Percentiles rank a stretch among this genome's conserved stretches.
Evolutionary conservation across 2,797 vertebrate genomes (phyloP).

Genomic region (Harpagifer antarcticus): DNA sequence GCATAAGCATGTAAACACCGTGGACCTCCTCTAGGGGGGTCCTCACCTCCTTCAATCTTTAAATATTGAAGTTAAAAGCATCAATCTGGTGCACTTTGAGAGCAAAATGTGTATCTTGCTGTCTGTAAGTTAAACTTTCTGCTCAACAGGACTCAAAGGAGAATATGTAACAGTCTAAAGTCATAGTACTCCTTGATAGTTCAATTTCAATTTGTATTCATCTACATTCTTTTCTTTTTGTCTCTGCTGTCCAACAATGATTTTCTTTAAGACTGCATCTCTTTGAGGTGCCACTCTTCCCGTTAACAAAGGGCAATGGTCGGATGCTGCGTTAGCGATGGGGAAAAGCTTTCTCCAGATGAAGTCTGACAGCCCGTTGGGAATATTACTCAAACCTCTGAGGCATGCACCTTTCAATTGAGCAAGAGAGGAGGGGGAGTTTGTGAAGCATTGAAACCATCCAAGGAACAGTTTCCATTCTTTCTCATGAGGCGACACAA

Average conservation of each 20-base stretch:
- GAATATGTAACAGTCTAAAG: neutral
- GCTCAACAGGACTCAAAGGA: slow-evolving; percentile 23
- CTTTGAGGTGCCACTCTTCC: slow-evolving; percentile 55
- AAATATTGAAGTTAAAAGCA: too few relatives aligned
- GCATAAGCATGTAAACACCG: too few relatives aligned
- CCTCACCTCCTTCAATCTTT: too few relatives aligned
- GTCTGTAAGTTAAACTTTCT: slow-evolving; percentile 19
- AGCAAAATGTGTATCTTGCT: neutral
- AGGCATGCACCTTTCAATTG: slow-evolving; percentile 61
- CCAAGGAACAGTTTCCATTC: slow-evolving; percentile 56
- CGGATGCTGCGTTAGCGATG: slow-evolving; percentile 22
- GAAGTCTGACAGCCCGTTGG: slow-evolving; percentile 56
- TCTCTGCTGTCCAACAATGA: slow-evolving; percentile 34
- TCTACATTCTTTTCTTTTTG: slow-evolving; percentile 19
- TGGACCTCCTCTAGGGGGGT: too few relatives aligned
- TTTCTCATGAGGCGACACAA: slow-evolving; percentile 55
- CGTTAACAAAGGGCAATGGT: slow-evolving; percentile 37
- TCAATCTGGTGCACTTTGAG: too few relatives aligned
- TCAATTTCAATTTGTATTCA: slow-evolving; percentile 20
- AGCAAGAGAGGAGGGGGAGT: slow-evolving; percentile 44
- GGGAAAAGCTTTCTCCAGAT: slow-evolving; percentile 43
- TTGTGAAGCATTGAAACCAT: slow-evolving; percentile 69
- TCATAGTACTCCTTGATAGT: neutral
- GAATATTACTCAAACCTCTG: slow-evolving; percentile 67
- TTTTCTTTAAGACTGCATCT: slow-evolving; percentile 38